Percentiles rank a stretch among this genome's conserved stretches.
Conservation (phyloP, 2,888 invertebrate species). For the Melanostoma scalare region DNA sequence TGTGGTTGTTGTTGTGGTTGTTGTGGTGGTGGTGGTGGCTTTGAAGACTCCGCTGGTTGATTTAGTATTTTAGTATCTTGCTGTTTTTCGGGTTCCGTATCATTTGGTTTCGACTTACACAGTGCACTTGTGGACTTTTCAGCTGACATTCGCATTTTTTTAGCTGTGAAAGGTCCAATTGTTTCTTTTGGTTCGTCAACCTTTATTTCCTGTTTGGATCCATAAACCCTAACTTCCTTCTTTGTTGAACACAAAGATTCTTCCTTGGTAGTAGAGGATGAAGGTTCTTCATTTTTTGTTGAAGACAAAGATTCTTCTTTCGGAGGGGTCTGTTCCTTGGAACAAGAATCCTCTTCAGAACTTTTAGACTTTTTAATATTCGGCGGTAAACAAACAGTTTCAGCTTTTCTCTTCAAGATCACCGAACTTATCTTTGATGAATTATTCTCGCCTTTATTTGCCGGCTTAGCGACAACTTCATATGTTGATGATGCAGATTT, state of each 20-base stretch:
- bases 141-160: slow-evolving; percentile 11
- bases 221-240: too few relatives aligned
- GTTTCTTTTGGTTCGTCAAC: slow-evolving; percentile 71
- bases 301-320: slow-evolving; percentile 17
- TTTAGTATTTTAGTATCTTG: slow-evolving; percentile 11
- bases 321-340: neutral
- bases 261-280: too few relatives aligned
- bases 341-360: slow-evolving; percentile 48
- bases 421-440: slow-evolving; percentile 78
- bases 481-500: slow-evolving; percentile 75
- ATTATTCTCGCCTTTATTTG: slow-evolving; percentile 76
- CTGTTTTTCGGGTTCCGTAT: slow-evolving; percentile 12
- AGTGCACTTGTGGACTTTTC: too few relatives aligned
- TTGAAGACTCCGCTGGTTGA: slow-evolving; percentile 34
- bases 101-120: too few relatives aligned
- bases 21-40: neutral
- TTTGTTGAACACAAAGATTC: too few relatives aligned
- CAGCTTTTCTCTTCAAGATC: slow-evolving; percentile 80
- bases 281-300: slow-evolving; percentile 28
- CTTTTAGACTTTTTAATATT: slow-evolving; percentile 75
- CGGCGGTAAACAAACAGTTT: slow-evolving; percentile 53
- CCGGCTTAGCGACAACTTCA: slow-evolving; percentile 78
- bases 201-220: slow-evolving; percentile 47
- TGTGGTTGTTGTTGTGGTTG: neutral
- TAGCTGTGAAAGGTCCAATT: slow-evolving; percentile 27